Percentiles rank a stretch among this genome's conserved stretches.
These are phyloP conservation scores for Teinopalpus imperialis DNA, from an alignment of 2,888 invertebrate species.

Conservation along the genomic window DNA sequence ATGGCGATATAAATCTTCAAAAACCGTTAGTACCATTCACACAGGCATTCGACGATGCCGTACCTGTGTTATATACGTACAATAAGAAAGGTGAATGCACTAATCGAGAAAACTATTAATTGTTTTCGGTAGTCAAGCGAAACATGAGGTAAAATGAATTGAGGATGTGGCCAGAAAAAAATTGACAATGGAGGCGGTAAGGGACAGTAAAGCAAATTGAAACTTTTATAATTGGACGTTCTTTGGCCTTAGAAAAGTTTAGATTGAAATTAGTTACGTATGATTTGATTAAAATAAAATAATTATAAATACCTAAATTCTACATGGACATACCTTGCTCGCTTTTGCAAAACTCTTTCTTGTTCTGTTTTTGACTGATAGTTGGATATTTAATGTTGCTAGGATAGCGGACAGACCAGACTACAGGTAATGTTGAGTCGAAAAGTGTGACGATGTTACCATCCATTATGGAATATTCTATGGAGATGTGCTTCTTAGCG, in stretches of 20 bases:
- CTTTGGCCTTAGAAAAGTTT: too few species aligned
- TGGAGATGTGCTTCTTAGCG: too few species aligned
- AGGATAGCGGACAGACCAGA: too few species aligned
- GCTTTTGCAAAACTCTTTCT: conserved; percentile 17
- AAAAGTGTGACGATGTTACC: too few species aligned
- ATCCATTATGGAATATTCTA: too few species aligned
- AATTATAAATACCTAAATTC: conserved; percentile 11
- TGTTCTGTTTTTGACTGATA: conserved; percentile 13
- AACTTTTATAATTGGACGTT: too few species aligned
- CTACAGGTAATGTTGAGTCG: too few species aligned
- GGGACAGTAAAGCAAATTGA: background rate
- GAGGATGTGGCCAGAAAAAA: conserved; percentile 80
- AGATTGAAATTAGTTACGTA: too few species aligned
- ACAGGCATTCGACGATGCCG: conserved; percentile 32
- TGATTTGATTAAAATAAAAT: background rate
- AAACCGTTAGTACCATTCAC: conserved; percentile 38
- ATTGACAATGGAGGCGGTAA: conserved; percentile 62
- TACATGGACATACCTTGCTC: conserved; percentile 23
- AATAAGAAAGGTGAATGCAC: conserved; percentile 53
- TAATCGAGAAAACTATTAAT: conserved; percentile 48
- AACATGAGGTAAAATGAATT: conserved; percentile 75
- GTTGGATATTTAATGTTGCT: too few species aligned
- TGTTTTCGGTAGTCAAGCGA: conserved; percentile 71
- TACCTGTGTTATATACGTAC: conserved; percentile 50
- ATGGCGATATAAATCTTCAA: conserved; percentile 24